These are phyloP conservation scores for Lepidothrix coronata DNA, from an alignment of 2,113 vertebrate genomes.

Conservation along the genomic window DNA sequence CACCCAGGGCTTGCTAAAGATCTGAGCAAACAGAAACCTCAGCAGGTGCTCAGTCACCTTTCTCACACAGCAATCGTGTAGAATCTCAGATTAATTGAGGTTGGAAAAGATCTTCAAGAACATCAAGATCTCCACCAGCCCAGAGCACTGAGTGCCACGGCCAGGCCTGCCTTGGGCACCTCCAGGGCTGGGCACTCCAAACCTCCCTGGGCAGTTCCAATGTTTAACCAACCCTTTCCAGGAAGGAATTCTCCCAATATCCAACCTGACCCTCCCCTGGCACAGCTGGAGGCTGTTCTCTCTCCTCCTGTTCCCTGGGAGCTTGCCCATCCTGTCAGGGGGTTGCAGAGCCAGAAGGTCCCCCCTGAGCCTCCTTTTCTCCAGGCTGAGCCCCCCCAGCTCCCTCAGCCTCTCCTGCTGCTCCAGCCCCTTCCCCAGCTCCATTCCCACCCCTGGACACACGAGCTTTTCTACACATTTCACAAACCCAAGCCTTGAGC, in stretches of 20 bases:
- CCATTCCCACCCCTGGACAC: accelerated
- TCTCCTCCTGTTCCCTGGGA: neutral
- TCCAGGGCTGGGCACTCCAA: neutral
- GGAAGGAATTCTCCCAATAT: accelerated
- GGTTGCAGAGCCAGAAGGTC: neutral
- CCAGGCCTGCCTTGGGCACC: accelerated
- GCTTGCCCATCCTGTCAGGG: neutral
- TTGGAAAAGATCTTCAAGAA: neutral
- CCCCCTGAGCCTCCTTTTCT: neutral
- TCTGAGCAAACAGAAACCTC: neutral
- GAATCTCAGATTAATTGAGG: neutral
- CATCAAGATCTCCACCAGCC: neutral
- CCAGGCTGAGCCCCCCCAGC: neutral
- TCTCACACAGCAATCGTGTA: neutral
- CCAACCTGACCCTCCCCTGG: neutral
- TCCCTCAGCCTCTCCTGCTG: neutral
- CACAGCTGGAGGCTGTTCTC: neutral
- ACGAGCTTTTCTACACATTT: neutral
- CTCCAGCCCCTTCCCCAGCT: neutral
- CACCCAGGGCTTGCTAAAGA: neutral
- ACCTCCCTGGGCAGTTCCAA: neutral
- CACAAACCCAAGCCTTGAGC: neutral
- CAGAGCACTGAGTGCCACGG: neutral
- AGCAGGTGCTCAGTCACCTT: neutral
- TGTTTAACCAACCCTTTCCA: neutral